Conservation (phyloP, 2,888 invertebrate species). For the Sinopyrophorus schimmeli region DNA sequence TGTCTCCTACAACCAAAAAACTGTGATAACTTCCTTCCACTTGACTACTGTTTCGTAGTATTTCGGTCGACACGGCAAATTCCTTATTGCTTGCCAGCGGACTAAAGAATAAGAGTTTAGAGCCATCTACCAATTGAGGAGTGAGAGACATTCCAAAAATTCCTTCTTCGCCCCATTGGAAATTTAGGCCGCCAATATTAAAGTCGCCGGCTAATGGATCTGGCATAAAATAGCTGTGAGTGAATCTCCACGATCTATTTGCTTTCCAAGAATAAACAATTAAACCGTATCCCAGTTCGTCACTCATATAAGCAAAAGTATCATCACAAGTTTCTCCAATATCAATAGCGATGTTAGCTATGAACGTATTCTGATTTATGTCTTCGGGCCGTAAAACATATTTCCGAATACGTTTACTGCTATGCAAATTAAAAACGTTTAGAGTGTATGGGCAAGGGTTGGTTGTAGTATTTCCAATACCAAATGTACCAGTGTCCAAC, state of each 20-base stretch:
- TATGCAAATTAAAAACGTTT: slow-evolving; percentile 75
- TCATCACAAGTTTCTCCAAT: slow-evolving; percentile 75
- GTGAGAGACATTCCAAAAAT: slow-evolving; percentile 71
- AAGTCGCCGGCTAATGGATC: slow-evolving; percentile 80
- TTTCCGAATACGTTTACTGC: slow-evolving; percentile 68
- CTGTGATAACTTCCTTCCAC: slow-evolving; percentile 72
- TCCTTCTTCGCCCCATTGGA: slow-evolving; percentile 84
- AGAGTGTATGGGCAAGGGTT: slow-evolving; percentile 80
- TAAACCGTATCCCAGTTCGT: slow-evolving; percentile 80
- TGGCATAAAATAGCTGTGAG: slow-evolving; percentile 78
- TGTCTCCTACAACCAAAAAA: slow-evolving; percentile 67
- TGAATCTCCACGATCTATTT: slow-evolving; percentile 79
- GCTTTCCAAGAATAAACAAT: slow-evolving; percentile 77
- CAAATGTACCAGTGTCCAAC: slow-evolving; percentile 80
- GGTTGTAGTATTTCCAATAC: slow-evolving; percentile 74
- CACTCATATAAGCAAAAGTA: slow-evolving; percentile 78
- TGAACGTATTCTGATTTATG: slow-evolving; percentile 76
- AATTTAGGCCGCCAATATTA: slow-evolving; percentile 78
- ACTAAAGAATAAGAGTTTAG: slow-evolving; percentile 74
- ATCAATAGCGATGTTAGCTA: slow-evolving; percentile 85
- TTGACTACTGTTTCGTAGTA: slow-evolving; percentile 69
- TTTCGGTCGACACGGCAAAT: slow-evolving; percentile 76
- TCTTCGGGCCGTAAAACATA: slow-evolving; percentile 73
- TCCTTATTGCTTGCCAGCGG: slow-evolving; percentile 78
- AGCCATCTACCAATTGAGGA: slow-evolving; percentile 68